Base-by-base conservation (phyloP, 1,140 invertebrate genomes). In the Lordiphosa collinella region DNA sequence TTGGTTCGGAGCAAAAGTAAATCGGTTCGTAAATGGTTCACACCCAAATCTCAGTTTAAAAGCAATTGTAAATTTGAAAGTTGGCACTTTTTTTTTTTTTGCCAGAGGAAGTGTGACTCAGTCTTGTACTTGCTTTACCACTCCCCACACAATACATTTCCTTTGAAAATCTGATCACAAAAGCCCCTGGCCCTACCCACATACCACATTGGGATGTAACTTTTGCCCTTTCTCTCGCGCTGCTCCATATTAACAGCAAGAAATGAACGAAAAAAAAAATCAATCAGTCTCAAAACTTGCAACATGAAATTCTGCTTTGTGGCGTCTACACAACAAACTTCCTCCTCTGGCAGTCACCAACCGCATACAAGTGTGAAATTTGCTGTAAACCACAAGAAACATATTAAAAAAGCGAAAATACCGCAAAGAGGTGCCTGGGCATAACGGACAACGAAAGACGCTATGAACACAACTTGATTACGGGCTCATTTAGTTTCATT, bases 391-490 rank as follows among this genome's bases (percentile, higher is more conserved):
- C 76, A 80, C 76, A 82, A 80, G 61, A 72, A 65, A 74, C 76
- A 76, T 82, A 67, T 71, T 71, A 75, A 49, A 62, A 55, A 54
- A 82, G 25, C 68, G 78, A 82, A 82, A 82, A 82, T 82, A 82
- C 78, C 78, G 74, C 76, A 82, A 64, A 67, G 78, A 58, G 56
- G 62, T 56, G 76, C 48, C 54, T 56, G 70, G 31, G 41, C 37
- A 69, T 69, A 59, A 60, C 65, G 65, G 55, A 49, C 52, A 48
- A 48, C 37, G 34, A 16, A 60, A 55, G 53, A 76, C 56, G 66
- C 78, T 84, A 78, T 75, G 72, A 84, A 73, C 78, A 84, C 78
- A 84, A 84, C 78, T 84, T 85, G 78, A 84, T 84, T 84, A 84
- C 78, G 58, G 78, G 40, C 78, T 84, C 78, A 84, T 84, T 84